Conservation (phyloP, 2,888 invertebrate genomes). For the Cataglyphis rosenhaueri region DNA sequence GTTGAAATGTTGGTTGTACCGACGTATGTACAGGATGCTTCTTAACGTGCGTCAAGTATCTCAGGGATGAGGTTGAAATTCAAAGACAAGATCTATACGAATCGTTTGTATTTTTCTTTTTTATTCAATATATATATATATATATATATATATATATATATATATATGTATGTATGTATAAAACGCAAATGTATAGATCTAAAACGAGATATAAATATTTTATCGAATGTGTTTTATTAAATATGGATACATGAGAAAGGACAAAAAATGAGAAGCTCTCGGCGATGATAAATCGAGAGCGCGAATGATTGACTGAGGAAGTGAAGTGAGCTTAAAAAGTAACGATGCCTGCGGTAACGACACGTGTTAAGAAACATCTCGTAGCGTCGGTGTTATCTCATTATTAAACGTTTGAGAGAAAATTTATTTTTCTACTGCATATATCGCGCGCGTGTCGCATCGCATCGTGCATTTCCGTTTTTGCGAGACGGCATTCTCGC, state of each 20-base stretch:
- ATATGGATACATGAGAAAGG: background rate
- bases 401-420: slow-evolving; percentile 47
- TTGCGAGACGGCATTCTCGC: slow-evolving; percentile 16
- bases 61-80: background rate
- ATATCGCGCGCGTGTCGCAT: slow-evolving; percentile 43
- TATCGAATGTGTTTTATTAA: slow-evolving; percentile 22
- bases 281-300: background rate
- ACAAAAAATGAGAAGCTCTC: background rate
- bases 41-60: slow-evolving; percentile 10
- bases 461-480: slow-evolving; percentile 11
- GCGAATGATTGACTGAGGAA: background rate
- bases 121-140: background rate
- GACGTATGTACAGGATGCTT: slow-evolving; percentile 26
- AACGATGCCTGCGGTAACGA: background rate
- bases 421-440: slow-evolving; percentile 50
- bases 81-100: background rate
- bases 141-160: no score
- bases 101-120: background rate
- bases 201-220: slow-evolving; percentile 25
- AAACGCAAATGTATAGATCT: background rate
- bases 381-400: slow-evolving; percentile 15
- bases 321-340: no score
- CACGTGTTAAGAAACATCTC: slow-evolving; percentile 3
- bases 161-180: no score
- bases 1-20: slow-evolving; percentile 43